phyloP scores from a whole-genome alignment of 2,113 vertebrate species.

The Saiga tatarica region DNA sequence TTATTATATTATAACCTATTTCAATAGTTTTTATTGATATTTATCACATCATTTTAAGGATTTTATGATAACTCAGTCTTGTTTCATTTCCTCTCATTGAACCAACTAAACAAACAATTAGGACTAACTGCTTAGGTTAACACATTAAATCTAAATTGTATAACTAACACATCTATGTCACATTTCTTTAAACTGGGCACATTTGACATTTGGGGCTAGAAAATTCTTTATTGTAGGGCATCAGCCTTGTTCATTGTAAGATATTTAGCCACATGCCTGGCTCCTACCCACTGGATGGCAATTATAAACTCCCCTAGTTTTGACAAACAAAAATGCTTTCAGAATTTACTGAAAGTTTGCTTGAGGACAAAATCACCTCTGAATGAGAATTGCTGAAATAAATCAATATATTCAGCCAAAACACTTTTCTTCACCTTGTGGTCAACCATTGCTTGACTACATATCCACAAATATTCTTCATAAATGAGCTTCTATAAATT shows the following conservation, averaged over 20 bases:
- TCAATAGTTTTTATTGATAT: neutral
- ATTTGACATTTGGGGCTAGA: neutral
- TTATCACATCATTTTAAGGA: neutral
- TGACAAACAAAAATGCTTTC: neutral
- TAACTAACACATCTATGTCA: neutral
- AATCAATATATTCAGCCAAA: neutral
- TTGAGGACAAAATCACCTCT: neutral
- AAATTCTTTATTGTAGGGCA: neutral
- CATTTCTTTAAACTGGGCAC: neutral
- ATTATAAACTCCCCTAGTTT: neutral
- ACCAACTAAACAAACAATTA: neutral
- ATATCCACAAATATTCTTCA: neutral
- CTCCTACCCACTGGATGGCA: neutral
- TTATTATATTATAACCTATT: neutral
- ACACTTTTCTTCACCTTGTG: neutral
- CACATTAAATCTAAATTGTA: neutral
- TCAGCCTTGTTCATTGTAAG: neutral
- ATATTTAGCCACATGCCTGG: neutral
- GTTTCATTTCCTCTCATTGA: neutral
- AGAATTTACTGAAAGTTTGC: neutral
- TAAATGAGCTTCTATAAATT: neutral
- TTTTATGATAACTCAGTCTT: neutral
- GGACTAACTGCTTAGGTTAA: neutral
- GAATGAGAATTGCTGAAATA: neutral
- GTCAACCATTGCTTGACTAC: neutral